Conservation (phyloP, 1,140 invertebrate genomes). For the Drosophila grimshawi region DNA sequence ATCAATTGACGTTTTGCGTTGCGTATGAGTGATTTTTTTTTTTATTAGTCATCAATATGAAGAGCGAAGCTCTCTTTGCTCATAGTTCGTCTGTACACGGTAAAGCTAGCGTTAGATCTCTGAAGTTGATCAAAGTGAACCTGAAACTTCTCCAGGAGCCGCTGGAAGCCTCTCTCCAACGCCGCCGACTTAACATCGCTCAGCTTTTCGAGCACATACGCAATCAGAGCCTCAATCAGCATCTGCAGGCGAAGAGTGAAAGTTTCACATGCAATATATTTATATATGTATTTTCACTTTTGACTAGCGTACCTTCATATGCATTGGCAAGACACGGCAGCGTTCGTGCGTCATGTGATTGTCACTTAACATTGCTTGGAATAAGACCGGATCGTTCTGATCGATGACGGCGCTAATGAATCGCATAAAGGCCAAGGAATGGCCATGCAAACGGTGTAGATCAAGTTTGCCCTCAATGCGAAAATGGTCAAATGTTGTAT, state of each 20-base stretch:
- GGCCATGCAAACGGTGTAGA: constrained; percentile 42
- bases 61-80: not conserved
- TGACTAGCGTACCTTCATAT: constrained; percentile 32
- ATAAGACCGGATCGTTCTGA: constrained; percentile 40
- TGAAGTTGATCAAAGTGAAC: not conserved
- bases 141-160: constrained; percentile 52
- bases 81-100: not conserved
- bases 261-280: not conserved
- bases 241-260: constrained; percentile 21
- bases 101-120: too few relatives aligned
- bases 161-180: constrained; percentile 49
- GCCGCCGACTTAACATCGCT: constrained; percentile 47
- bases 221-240: constrained; percentile 35
- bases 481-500: constrained; percentile 38
- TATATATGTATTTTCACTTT: not conserved
- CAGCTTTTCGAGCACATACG: constrained; percentile 45
- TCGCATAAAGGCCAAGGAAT: constrained; percentile 42
- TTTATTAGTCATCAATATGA: not conserved
- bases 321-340: constrained; percentile 8
- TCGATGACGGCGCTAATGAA: constrained; percentile 59
- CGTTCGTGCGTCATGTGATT: constrained; percentile 36
- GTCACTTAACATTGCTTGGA: constrained; percentile 49
- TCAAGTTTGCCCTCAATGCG: constrained; percentile 19
- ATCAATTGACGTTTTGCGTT: constrained; percentile 2
- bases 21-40: constrained; percentile 4